Evolutionary conservation across 2,797 vertebrate species (phyloP), one percentile per base, ranked within the genome.

Genomic region (Liasis olivaceus): DNA sequence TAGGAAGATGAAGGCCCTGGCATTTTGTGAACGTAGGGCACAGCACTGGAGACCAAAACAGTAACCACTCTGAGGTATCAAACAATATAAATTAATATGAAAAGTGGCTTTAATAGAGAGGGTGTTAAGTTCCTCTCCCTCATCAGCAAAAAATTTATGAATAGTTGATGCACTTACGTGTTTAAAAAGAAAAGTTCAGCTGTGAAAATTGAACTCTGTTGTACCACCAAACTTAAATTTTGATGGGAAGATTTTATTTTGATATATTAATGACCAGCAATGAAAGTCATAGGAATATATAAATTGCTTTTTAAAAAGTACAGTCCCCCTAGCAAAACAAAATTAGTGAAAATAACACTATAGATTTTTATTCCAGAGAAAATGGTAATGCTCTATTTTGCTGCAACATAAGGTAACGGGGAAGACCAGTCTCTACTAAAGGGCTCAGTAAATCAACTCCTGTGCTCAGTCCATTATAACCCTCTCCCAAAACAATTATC

Each of bases 21-120:
- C 95, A 97, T 96, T 94, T 96, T 97, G 97, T 96, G 93, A 96
- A 97, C 89, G 95, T 94, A 97, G 91, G 95, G 95, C 91, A 42
- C 95, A 97, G 94, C 96, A 96, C 11, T 88, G 93, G 96, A 97
- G 96, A 95, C 95, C 95, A 95, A 96, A 90, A 97, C 95, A 96
- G 97, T 96, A 97, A 97, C 96, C 95, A 96, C 95, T 93, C 95
- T 95, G 93, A 95, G 96, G 96, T 95, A 95, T 95, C 94, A 94
- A 90, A 92, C 93, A 96, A 93, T 92, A 94, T 51, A 51, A 95
- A 54, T 9, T 90, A 62, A 77, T 28, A 63, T 87, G 42, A 36
- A 87, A 24, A 81, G 5, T 58, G 2, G 26, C 17, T 28, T 89
- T 81, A 47, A 1, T 4, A 28, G 62, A 72, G 56, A 89, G 26